Percentiles rank a stretch among this genome's conserved stretches.
phyloP scores from a whole-genome alignment of 1,140 invertebrate genomes.

The Pollicipes pollicipes region DNA sequence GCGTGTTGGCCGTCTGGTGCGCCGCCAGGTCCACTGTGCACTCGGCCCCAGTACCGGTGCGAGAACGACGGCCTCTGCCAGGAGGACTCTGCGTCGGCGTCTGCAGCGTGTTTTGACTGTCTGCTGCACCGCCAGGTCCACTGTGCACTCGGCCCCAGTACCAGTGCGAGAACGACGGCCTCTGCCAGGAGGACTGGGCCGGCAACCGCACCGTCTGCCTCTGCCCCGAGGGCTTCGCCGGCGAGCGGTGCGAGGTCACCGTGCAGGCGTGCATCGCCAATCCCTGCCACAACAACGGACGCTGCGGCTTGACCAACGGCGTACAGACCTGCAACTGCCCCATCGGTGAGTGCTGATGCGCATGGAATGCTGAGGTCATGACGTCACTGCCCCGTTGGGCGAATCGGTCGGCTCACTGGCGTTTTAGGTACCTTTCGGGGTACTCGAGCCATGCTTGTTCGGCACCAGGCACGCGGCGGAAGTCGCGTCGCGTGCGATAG shows the following conservation, averaged over 20 bases:
- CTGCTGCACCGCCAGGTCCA: too few species aligned
- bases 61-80: conserved; percentile 20
- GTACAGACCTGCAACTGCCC: neutral
- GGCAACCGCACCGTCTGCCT: conserved; percentile 29
- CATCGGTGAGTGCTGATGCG: neutral
- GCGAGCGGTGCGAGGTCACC: conserved; percentile 63
- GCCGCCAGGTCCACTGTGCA: conserved; percentile 20
- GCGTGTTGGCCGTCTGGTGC: too few species aligned
- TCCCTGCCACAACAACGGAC: conserved; percentile 54
- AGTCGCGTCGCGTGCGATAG: too few species aligned
- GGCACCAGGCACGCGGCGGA: too few species aligned
- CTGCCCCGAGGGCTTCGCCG: conserved; percentile 33
- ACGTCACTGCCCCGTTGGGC: too few species aligned
- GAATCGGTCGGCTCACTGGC: too few species aligned
- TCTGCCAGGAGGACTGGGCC: conserved; percentile 20
- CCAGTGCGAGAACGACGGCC: conserved; percentile 19
- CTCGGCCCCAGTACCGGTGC: conserved; percentile 14
- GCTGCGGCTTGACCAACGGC: neutral
- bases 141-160: conserved; percentile 15
- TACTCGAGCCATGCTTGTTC: too few species aligned
- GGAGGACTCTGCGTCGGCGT: too few species aligned
- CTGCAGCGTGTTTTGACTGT: too few species aligned
- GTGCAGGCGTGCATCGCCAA: conserved; percentile 76
- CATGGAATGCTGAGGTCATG: too few species aligned
- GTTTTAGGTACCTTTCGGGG: too few species aligned